Evolutionary conservation across 2,113 vertebrate genomes (phyloP).

Genomic region (Stercorarius parasiticus): DNA sequence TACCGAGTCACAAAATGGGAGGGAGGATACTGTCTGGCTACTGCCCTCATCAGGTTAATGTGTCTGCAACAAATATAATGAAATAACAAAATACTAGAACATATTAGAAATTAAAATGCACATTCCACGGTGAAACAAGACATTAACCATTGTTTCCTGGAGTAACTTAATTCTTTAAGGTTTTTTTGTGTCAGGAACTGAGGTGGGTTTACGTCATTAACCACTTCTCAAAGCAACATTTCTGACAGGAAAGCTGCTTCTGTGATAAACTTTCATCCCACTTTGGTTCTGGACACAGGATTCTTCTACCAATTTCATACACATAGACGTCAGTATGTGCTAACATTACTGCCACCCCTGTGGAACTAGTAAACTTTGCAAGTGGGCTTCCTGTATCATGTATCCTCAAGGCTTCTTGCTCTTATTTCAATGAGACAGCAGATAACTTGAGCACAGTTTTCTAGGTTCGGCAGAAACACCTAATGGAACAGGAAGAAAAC

Average conservation of each 20-base stretch:
- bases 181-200: not conserved
- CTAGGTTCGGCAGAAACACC: not conserved
- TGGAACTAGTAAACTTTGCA: not conserved
- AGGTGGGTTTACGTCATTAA: not conserved
- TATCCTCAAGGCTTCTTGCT: not conserved
- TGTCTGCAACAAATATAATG: not conserved
- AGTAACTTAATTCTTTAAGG: not conserved
- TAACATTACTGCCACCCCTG: not conserved
- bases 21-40: not conserved
- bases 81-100: not conserved
- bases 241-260: not conserved
- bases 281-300: not conserved
- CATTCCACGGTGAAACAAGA: not conserved
- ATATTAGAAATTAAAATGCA: not conserved
- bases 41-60: not conserved
- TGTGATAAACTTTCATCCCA: not conserved
- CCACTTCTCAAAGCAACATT: not conserved
- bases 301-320: not conserved
- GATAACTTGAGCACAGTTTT: not conserved
- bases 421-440: not conserved
- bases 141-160: not conserved
- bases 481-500: not conserved
- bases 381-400: not conserved
- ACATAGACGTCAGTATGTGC: accelerated
- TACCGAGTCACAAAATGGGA: not conserved